phyloP scores from a whole-genome alignment of 2,888 invertebrate genomes.

The Odontothrips loti region DNA sequence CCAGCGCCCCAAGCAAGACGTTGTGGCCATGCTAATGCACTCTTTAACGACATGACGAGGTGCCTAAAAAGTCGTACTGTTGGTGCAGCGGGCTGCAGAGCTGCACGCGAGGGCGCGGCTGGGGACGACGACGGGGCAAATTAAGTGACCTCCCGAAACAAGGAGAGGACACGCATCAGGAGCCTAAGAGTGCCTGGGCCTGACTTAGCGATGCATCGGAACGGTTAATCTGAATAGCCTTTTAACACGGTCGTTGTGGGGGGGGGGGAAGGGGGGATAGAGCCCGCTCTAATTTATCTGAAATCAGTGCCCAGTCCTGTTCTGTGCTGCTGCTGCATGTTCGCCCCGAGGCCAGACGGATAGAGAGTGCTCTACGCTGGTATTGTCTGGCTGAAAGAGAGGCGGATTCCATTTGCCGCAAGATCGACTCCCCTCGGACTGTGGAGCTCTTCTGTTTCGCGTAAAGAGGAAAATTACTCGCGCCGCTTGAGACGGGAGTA shows the following conservation, averaged over 20 bases:
- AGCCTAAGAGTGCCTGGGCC: neutral
- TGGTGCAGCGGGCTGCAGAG: neutral
- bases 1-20: no score
- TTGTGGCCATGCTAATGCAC: no score
- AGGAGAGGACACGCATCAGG: neutral
- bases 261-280: no score
- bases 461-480: no score
- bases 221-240: slow-evolving; percentile 9
- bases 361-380: no score
- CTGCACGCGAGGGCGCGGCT: neutral
- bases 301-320: neutral
- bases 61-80: neutral
- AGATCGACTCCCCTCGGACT: no score
- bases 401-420: no score
- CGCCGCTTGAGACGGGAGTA: no score
- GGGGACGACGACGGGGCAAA: neutral
- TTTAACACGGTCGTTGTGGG: neutral
- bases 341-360: neutral
- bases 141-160: neutral
- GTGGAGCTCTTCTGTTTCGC: no score
- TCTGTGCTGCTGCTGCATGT: no score
- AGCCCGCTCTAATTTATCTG: neutral
- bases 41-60: neutral
- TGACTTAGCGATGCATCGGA: neutral
- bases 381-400: no score